Conservation (phyloP, 2,113 vertebrate species). For the Anguilla rostrata region DNA sequence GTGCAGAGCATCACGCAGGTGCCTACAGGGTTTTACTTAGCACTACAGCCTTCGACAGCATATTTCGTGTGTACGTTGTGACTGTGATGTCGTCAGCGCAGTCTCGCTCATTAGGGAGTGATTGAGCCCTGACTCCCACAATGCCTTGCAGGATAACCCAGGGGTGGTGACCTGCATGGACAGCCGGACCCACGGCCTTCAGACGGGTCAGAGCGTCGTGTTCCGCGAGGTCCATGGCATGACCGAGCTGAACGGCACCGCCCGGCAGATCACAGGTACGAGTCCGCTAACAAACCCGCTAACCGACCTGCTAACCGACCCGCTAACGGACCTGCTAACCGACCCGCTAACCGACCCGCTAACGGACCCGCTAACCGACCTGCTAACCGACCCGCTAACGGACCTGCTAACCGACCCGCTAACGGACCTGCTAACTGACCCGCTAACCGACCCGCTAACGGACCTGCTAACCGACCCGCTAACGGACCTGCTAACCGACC, state of each 20-base stretch:
- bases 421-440: too few species aligned
- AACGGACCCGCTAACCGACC: too few species aligned
- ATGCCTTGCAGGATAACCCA: conserved; percentile 67
- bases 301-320: too few species aligned
- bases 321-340: too few species aligned
- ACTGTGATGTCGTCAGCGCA: too few species aligned
- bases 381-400: too few species aligned
- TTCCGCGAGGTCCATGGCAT: conserved; percentile 94
- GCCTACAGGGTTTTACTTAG: conserved; percentile 30
- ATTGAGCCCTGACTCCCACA: not conserved
- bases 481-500: too few species aligned
- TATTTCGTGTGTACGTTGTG: not conserved
- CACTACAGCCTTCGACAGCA: too few species aligned
- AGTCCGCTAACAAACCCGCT: not conserved
- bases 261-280: conserved; percentile 84
- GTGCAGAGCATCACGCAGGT: conserved; percentile 95
- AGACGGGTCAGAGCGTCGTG: conserved; percentile 86
- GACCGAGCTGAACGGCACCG: conserved; percentile 81
- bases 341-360: too few species aligned
- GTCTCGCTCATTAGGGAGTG: not conserved
- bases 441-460: too few species aligned
- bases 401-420: too few species aligned
- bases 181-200: conserved; percentile 87
- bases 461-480: too few species aligned
- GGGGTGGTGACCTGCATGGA: conserved; percentile 95